phyloP scores from a whole-genome alignment of 2,797 vertebrate genomes.

The Carapus acus region DNA sequence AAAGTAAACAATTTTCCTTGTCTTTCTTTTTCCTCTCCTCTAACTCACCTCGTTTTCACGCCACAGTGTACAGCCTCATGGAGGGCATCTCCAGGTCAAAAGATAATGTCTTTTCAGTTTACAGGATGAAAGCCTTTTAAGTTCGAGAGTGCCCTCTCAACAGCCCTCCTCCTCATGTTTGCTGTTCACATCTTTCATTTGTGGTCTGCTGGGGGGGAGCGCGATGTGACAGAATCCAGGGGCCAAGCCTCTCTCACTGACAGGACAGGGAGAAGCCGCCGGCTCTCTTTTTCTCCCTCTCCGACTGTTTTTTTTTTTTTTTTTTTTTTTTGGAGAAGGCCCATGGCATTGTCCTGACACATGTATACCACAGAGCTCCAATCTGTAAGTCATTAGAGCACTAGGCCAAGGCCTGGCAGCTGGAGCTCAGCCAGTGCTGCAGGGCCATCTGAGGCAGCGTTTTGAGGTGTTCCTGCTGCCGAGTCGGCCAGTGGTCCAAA shows the following conservation, averaged over 20 bases:
- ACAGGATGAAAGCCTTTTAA: slow-evolving; percentile 82
- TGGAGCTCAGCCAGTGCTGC: slow-evolving; percentile 81
- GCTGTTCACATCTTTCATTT: slow-evolving; percentile 71
- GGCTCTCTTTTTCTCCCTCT: slow-evolving; percentile 61
- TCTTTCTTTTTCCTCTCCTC: slow-evolving; percentile 15
- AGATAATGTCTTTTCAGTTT: slow-evolving; percentile 90
- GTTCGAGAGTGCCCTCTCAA: slow-evolving; percentile 66
- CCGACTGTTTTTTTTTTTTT: slow-evolving; percentile 51
- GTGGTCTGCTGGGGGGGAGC: slow-evolving; percentile 55
- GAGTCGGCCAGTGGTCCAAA: slow-evolving; percentile 38
- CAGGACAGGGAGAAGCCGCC: slow-evolving; percentile 58
- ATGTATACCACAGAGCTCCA: slow-evolving; percentile 73
- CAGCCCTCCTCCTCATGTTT: slow-evolving; percentile 54
- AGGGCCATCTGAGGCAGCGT: slow-evolving; percentile 55
- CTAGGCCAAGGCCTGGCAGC: slow-evolving; percentile 61
- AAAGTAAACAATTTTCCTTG: slow-evolving; percentile 19
- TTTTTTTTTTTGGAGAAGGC: slow-evolving; percentile 53
- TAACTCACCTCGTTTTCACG: slow-evolving; percentile 45
- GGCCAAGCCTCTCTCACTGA: slow-evolving; percentile 74
- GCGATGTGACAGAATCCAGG: slow-evolving; percentile 82
- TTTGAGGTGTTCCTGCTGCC: slow-evolving; percentile 47
- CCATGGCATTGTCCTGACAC: slow-evolving; percentile 78
- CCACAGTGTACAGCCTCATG: slow-evolving; percentile 70
- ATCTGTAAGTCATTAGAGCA: slow-evolving; percentile 91
- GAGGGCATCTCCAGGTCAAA: slow-evolving; percentile 83